Percentiles rank a stretch among this genome's conserved stretches.
phyloP scores from a whole-genome alignment of 2,113 vertebrate species.

The Neomonachus schauinslandi region DNA sequence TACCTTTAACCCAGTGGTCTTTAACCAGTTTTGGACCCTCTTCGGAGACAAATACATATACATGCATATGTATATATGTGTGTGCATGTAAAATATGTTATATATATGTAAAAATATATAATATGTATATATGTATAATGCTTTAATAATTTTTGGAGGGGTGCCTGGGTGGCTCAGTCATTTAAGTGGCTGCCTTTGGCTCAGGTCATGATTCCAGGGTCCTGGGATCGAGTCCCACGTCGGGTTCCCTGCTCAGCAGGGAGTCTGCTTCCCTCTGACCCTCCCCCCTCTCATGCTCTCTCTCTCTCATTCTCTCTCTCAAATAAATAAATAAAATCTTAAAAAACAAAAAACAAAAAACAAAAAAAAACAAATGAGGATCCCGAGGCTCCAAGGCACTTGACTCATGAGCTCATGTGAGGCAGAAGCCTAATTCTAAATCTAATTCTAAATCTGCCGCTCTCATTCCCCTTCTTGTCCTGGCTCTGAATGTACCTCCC shows the following conservation, averaged over 20 bases:
- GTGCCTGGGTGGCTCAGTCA: not conserved
- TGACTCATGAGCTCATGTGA: not conserved
- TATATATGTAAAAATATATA: not conserved
- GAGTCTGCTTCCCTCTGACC: too few relatives aligned
- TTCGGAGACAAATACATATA: not conserved
- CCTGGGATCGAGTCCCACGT: too few relatives aligned
- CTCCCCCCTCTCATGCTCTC: too few relatives aligned
- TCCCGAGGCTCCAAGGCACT: not conserved
- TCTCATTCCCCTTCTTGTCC: not conserved
- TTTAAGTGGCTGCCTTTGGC: too few relatives aligned
- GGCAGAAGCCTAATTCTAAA: not conserved
- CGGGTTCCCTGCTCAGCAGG: too few relatives aligned
- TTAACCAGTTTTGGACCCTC: not conserved
- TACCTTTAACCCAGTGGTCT: not conserved
- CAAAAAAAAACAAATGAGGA: not conserved
- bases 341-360: too few relatives aligned
- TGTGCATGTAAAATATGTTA: not conserved
- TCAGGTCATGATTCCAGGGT: too few relatives aligned
- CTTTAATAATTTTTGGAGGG: not conserved
- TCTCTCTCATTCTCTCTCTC: too few relatives aligned
- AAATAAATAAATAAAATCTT: too few relatives aligned
- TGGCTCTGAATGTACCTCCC: not conserved
- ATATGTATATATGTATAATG: not conserved
- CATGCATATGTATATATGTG: not conserved
- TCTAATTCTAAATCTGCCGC: not conserved